phyloP scores from a whole-genome alignment of 2,888 invertebrate genomes.

The Ormyrus nitidulus region DNA sequence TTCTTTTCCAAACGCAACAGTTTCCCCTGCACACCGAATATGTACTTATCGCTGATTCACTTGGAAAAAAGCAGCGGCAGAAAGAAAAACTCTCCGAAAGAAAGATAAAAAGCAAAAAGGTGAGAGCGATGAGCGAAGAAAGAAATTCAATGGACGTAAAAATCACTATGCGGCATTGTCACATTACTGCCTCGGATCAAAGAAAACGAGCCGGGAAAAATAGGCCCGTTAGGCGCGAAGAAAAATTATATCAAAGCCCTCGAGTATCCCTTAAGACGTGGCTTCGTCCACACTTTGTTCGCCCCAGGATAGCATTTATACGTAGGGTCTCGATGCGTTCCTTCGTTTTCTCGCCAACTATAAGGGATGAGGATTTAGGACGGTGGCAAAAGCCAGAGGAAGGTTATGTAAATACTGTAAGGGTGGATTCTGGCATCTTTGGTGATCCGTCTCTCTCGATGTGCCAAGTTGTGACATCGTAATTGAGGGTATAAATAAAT shows the following conservation, averaged over 20 bases:
- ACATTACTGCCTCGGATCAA: constrained; percentile 11
- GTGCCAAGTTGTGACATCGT: constrained; percentile 11
- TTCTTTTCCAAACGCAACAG: constrained; percentile 5
- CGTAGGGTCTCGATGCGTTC: not conserved
- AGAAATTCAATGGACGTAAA: constrained; percentile 43
- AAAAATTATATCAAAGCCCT: constrained; percentile 67
- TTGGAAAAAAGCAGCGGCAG: not conserved
- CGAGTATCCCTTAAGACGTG: constrained; percentile 38
- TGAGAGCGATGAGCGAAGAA: not conserved
- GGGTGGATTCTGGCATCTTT: constrained; percentile 31
- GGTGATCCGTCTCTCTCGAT: constrained; percentile 44
- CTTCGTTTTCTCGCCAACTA: not conserved
- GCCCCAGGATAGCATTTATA: constrained; percentile 10
- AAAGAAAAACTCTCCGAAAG: not conserved
- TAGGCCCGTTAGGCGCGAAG: constrained; percentile 58
- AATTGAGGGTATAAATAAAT: constrained; percentile 34
- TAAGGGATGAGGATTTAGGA: not conserved
- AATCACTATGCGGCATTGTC: constrained; percentile 42
- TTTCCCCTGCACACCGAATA: constrained; percentile 17
- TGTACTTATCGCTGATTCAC: constrained; percentile 35
- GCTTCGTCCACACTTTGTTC: constrained; percentile 14
- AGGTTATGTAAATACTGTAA: constrained; percentile 30
- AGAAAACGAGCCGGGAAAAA: constrained; percentile 33
- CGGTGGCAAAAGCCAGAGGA: constrained; percentile 20
- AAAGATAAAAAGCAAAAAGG: not conserved